Conservation (phyloP, 2,113 vertebrate species). For the Heteronetta atricapilla region DNA sequence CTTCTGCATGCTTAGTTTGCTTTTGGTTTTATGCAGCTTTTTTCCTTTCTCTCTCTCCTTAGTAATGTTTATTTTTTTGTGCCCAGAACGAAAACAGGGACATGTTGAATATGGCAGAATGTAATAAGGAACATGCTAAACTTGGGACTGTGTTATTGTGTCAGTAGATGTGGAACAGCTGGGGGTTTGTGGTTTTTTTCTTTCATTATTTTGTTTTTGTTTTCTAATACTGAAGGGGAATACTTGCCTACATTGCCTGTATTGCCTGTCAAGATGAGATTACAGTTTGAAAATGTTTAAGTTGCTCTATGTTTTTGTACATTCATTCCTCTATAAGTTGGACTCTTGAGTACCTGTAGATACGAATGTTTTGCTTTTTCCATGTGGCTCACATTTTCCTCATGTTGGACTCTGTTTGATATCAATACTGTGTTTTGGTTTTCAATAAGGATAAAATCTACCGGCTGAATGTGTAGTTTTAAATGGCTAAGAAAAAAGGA, state of each 20-base stretch:
- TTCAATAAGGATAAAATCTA: not conserved
- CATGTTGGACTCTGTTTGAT: not conserved
- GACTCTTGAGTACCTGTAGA: not conserved
- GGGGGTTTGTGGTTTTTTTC: not conserved
- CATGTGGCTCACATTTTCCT: not conserved
- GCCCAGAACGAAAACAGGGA: not conserved
- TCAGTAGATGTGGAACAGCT: not conserved
- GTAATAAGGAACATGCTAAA: not conserved
- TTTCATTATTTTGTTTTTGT: not conserved
- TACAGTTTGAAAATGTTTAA: not conserved
- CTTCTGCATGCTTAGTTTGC: accelerated
- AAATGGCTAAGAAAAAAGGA: not conserved
- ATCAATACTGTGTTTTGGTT: not conserved
- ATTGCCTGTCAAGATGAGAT: not conserved
- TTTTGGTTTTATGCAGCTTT: not conserved
- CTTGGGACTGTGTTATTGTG: not conserved
- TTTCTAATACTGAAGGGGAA: not conserved
- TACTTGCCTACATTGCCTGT: not conserved
- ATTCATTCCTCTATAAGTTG: not conserved
- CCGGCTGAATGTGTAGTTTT: not conserved
- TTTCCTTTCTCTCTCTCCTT: not conserved
- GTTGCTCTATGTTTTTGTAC: not conserved
- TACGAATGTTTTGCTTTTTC: not conserved
- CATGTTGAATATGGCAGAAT: not conserved
- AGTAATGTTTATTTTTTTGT: not conserved